These are phyloP conservation scores for Taurulus bubalis DNA, from an alignment of 2,113 vertebrate genomes.

Conservation along the genomic window DNA sequence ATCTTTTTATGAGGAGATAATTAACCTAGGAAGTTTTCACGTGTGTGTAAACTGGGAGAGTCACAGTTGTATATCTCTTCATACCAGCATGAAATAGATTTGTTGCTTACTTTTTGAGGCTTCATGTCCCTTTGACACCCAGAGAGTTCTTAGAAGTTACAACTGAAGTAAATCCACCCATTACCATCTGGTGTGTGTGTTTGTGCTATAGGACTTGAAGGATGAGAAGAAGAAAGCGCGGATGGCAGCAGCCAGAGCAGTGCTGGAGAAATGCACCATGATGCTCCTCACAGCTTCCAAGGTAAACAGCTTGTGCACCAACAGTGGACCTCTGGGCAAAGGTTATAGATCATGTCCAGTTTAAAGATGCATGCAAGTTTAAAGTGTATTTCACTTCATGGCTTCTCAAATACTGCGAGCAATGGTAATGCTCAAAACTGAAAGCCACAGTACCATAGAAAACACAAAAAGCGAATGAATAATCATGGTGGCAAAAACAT, in stretches of 20 bases:
- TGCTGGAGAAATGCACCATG: constrained; percentile 99
- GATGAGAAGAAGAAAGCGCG: constrained; percentile 98
- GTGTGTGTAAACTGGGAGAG: constrained; percentile 23
- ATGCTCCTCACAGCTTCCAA: constrained; percentile 99
- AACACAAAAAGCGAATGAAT: not conserved
- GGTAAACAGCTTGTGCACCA: constrained; percentile 78
- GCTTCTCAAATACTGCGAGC: not conserved
- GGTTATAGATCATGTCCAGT: constrained; percentile 8
- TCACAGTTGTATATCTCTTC: constrained; percentile 19
- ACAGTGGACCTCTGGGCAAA: not conserved
- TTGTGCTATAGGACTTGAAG: constrained; percentile 91
- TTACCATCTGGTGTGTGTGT: constrained; percentile 35
- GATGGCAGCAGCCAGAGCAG: constrained; percentile 96
- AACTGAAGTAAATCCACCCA: constrained; percentile 46
- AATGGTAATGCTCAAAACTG: not conserved
- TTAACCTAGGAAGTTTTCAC: constrained; percentile 2
- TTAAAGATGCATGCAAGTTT: constrained; percentile 26
- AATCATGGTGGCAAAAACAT: constrained; percentile 17
- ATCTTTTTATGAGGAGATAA: constrained; percentile 28
- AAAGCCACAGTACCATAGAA: constrained; percentile 8
- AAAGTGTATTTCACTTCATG: constrained; percentile 16
- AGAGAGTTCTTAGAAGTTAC: constrained; percentile 25
- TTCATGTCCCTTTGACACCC: constrained; percentile 21
- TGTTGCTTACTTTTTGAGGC: constrained; percentile 36
- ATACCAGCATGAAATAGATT: constrained; percentile 47